Evolutionary conservation across 2,113 vertebrate species (phyloP), one percentile per base, ranked within the genome.

Genomic region (Psilopogon haemacephalus): DNA sequence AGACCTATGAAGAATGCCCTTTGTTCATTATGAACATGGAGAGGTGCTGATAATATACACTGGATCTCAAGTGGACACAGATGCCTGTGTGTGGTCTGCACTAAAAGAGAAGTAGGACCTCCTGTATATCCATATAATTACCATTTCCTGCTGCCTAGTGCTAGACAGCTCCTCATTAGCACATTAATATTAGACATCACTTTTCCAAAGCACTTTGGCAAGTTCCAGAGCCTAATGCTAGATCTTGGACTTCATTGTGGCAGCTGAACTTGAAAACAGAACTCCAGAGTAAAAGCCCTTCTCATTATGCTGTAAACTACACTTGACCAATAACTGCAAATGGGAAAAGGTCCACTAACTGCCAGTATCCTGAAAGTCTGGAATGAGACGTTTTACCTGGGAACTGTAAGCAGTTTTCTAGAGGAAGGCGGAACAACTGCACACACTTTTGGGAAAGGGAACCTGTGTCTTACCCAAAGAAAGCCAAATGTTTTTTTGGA

Each of bases 21-120:
- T 42, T 3, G 4, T 32, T 76, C 2, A 1, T 18, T n/a, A 20
- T 0, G 1, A 69, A 20, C 6, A 44, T 2, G 27, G 33, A 68
- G 52, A 75, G 30, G 27, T 30, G 15, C 27, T 64, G 17, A 26
- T 17, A 26, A 11, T 32, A 67, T 6, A 30, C 27, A 27, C 6
- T 2, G 0, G 21, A 32, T 40, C 56, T n/a, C 5, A 42, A 71
- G n/a, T 2, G 1, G 62, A 85, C 12, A 35, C 13, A 58, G 58
- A 8, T 67, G 46, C 20, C 23, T 26, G 4, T 6, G 30, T 55
- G 30, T 5, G 11, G 30, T n/a, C 58, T 19, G 21, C 33, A 35
- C 27, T 38, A 20, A 11, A 38, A 8, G 8, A 42, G 48, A 59
- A 60, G 48, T 1, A 60, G 32, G 35, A 58, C 26, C 27, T 77